Base-by-base conservation (phyloP, 2,888 invertebrate genomes). In the Rotaria socialis region DNA sequence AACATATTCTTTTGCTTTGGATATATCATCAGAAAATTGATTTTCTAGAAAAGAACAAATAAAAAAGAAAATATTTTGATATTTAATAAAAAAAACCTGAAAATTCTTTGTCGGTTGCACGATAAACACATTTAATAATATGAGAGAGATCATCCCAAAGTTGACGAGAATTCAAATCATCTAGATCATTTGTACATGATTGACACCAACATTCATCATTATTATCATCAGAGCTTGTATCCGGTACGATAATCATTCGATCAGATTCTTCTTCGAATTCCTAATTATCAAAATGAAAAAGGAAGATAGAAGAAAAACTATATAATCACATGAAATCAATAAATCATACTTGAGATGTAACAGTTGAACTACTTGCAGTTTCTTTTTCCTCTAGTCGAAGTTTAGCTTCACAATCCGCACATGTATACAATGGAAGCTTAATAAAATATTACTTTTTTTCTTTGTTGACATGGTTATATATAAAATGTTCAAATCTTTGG, bases 121-220 rank as follows among this genome's bases (percentile, higher is more conserved):
- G 43, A 80, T 80, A 80, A 43, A 80, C n/a, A 80, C 80, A 47
- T n/a, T 80, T 80, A 80, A 80, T n/a, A 80, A 80, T 80, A 80
- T 80, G 47, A 47, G 43, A 43, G 7, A 80, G 8, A 47, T 80
- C 80, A 47, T 80, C 47, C 47, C 43, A 80, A 4, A 80, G 24
- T 80, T 80, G 80, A 47, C n/a, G 80, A 80, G 24, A 47, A 24
- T 47, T 47, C 19, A 47, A 4, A 80, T 80, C 80, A 80, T 80
- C 24, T n/a, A 47, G n/a, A 47, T 80, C 47, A 80, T 80, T 24
- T n/a, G 47, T 80, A 80, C 80, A 80, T 80, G 80, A 47, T 24
- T 24, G 47, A 80, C 80, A 80, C 80, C 80, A 80, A 80, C 35
- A 80, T 14, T 67, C 67, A 67, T 67, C 67, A 35, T 52, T 11